Percentiles rank a stretch among this genome's conserved stretches.
Conservation (phyloP, 2,797 vertebrate species). For the Thaleichthys pacificus region DNA sequence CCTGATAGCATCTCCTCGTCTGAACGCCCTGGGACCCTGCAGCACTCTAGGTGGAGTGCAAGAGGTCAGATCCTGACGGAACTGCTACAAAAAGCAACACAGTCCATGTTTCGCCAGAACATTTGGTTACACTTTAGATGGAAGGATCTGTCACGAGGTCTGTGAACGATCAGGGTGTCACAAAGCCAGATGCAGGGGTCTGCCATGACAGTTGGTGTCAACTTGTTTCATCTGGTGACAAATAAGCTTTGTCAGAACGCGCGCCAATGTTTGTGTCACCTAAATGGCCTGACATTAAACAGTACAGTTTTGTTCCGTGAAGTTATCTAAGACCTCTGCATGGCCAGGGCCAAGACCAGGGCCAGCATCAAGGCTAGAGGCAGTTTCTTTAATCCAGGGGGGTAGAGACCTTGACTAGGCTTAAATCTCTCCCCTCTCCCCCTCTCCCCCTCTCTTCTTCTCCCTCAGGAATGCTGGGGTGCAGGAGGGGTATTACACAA, state of each 20-base stretch:
- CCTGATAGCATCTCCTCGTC: slow-evolving; percentile 33
- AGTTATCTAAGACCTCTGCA: slow-evolving; percentile 30
- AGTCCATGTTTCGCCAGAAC: slow-evolving; percentile 36
- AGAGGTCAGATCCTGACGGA: not conserved
- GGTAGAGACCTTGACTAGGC: too few relatives aligned
- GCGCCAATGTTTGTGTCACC: slow-evolving; percentile 36
- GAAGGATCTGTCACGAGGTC: slow-evolving; percentile 37
- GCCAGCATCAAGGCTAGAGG: too few relatives aligned
- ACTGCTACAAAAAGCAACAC: slow-evolving; percentile 11
- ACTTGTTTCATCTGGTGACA: not conserved
- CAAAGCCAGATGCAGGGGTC: too few relatives aligned
- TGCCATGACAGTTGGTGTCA: slow-evolving; percentile 7
- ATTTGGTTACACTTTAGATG: slow-evolving; percentile 49
- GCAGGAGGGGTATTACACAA: slow-evolving; percentile 66
- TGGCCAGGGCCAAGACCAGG: not conserved
- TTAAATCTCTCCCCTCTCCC: slow-evolving; percentile 5
- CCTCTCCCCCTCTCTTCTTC: slow-evolving; percentile 11
- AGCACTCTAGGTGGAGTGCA: not conserved
- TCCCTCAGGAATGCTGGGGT: slow-evolving; percentile 50
- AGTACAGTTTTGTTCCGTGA: slow-evolving; percentile 15
- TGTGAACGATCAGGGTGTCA: not conserved
- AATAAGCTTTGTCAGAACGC: slow-evolving; percentile 23
- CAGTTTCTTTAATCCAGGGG: too few relatives aligned
- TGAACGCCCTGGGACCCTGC: too few relatives aligned
- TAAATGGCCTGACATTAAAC: not conserved